phyloP scores from a whole-genome alignment of 2,113 vertebrate genomes.

The Phycodurus eques region DNA sequence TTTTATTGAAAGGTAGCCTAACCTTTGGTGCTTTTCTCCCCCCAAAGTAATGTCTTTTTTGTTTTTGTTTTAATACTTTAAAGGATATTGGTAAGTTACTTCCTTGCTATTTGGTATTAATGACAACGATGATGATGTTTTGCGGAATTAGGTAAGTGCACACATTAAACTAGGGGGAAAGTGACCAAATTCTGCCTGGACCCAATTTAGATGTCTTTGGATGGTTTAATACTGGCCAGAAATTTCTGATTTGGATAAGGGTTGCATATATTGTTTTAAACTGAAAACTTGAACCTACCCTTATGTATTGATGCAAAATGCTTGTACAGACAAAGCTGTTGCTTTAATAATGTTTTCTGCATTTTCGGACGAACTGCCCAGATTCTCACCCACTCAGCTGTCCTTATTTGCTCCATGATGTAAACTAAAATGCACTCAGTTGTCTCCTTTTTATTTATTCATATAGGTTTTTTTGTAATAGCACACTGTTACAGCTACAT shows the following conservation, averaged over 20 bases:
- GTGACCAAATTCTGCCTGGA: neutral
- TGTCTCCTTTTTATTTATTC: neutral
- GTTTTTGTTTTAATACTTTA: slow-evolving; percentile 12
- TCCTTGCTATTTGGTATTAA: slow-evolving; percentile 4
- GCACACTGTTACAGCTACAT: neutral
- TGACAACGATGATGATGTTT: neutral
- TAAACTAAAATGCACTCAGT: neutral
- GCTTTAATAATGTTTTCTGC: neutral
- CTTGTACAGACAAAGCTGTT: neutral
- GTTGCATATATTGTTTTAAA: neutral
- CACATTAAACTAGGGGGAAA: neutral
- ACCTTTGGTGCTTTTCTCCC: slow-evolving; percentile 25
- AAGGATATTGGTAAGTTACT: slow-evolving; percentile 19
- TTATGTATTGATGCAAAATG: neutral
- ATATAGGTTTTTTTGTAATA: neutral
- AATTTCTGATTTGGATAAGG: neutral
- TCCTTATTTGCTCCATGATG: neutral
- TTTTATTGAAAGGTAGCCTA: neutral
- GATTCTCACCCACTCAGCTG: neutral
- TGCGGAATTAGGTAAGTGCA: neutral
- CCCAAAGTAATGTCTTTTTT: slow-evolving; percentile 17
- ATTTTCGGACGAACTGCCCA: neutral
- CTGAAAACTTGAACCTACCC: neutral
- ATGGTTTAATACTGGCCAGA: neutral
- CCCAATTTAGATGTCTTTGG: neutral